Evolutionary conservation across 1,140 invertebrate genomes (phyloP), one percentile per base, ranked within the genome.

Genomic region (Drosophila ercepeae): DNA sequence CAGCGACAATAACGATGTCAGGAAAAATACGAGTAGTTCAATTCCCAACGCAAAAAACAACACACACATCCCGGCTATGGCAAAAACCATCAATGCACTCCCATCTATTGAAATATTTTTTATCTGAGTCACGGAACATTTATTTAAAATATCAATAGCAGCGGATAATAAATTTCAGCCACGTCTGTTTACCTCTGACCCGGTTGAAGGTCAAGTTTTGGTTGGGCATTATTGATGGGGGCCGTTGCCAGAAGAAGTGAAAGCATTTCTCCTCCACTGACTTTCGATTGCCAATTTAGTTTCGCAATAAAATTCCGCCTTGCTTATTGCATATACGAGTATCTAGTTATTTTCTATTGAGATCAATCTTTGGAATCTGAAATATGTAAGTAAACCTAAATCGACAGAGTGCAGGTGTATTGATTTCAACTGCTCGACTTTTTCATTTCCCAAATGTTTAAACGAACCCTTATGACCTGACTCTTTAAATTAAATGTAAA

Each of bases 91-190:
- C 61, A 18, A 29, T 32, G 63, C 27, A 27, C 57, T 36, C n/a
- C 36, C 39, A 34, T 67, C 46, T 51, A 16, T 32, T 50, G 29
- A 14, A 58, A 50, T 39, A 34, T 27, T 65, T 64, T 67, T 42
- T 41, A 65, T 67, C 48, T 64, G 13, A 44, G 63, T 65, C 63
- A 52, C 60, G 63, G 63, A 27, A 53, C 60, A 67, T 53, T 67
- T 67, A 34, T 67, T 67, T 53, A 67, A 67, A 65, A 67, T 67
- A 67, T 67, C 63, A 67, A 67, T 45, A 45, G 60, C 46, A 53
- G 23, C 44, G 46, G 32, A 48, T 41, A 53, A 67, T 67, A 67
- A 67, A 67, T 67, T 52, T 34, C 19, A 52, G n/a, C 27, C 19
- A 51, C 23, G 60, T 7, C 53, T 60, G 7, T 27, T 29, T 27